Conservation (phyloP, 2,113 vertebrate species). For the Mustela nigripes region DNA sequence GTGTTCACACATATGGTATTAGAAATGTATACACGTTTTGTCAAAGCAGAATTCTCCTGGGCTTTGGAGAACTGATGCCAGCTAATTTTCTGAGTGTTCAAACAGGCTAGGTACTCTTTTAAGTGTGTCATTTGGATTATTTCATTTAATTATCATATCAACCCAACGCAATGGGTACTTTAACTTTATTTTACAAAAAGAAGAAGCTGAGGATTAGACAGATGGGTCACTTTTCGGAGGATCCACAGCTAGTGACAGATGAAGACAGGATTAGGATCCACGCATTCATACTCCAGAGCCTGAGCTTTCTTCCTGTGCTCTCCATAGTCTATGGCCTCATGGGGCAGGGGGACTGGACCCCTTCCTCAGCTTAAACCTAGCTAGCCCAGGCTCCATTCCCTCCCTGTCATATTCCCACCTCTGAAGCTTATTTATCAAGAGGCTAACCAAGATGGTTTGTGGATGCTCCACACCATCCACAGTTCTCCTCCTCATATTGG, state of each 20-base stretch:
- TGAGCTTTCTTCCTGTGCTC: not conserved
- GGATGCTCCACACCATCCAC: not conserved
- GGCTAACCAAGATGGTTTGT: not conserved
- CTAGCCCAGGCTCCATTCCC: not conserved
- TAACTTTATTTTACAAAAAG: not conserved
- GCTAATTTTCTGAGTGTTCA: not conserved
- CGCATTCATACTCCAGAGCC: not conserved
- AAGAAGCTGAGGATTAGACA: fast-evolving
- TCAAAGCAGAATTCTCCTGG: not conserved
- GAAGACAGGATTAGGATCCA: not conserved
- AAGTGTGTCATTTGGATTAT: constrained; percentile 1
- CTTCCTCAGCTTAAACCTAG: not conserved
- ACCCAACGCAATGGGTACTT: not conserved
- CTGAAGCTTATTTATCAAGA: not conserved
- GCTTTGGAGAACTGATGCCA: not conserved
- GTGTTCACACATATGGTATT: not conserved
- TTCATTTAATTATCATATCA: constrained; percentile 27
- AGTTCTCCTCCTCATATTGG: not conserved
- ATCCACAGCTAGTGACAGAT: not conserved
- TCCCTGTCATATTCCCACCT: not conserved
- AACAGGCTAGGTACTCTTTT: not conserved
- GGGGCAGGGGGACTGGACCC: not conserved
- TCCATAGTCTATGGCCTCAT: not conserved
- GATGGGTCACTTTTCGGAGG: not conserved
- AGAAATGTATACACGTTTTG: not conserved